phyloP scores from a whole-genome alignment of 2,888 invertebrate species.

The Allygus modestus region DNA sequence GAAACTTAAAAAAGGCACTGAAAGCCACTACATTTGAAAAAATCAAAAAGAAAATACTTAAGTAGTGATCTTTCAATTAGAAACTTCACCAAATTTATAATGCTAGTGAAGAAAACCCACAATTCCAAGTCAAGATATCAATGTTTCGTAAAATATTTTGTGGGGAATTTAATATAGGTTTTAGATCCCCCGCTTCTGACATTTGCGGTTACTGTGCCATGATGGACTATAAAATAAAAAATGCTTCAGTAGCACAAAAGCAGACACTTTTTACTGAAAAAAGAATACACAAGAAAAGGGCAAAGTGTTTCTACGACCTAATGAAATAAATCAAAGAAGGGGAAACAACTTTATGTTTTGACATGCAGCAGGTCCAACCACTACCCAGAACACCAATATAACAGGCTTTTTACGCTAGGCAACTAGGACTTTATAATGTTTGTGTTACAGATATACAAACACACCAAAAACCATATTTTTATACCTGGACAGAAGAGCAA shows the following conservation, averaged over 20 bases:
- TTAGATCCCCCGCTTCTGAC: slow-evolving; percentile 27
- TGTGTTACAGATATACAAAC: slow-evolving; percentile 8
- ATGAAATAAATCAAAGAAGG: background rate
- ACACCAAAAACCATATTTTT: background rate
- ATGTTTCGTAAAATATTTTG: slow-evolving; percentile 39
- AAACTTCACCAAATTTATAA: slow-evolving; percentile 25
- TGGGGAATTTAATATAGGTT: slow-evolving; percentile 30
- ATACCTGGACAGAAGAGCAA: slow-evolving; percentile 43
- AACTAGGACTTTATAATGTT: slow-evolving; percentile 11
- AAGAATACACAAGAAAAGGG: slow-evolving; percentile 10
- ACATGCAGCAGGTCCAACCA: slow-evolving; percentile 28
- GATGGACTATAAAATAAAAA: background rate
- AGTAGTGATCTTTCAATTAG: slow-evolving; percentile 16
- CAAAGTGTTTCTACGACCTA: background rate
- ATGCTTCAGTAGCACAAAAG: slow-evolving; percentile 21
- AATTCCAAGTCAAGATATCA: background rate
- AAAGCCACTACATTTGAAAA: slow-evolving; percentile 38
- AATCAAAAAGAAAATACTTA: slow-evolving; percentile 35
- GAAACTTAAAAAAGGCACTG: slow-evolving; percentile 6
- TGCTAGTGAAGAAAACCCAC: background rate
- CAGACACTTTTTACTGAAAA: slow-evolving; percentile 32
- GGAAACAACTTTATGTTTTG: slow-evolving; percentile 7
- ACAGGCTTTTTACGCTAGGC: slow-evolving; percentile 10
- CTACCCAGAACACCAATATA: slow-evolving; percentile 14
- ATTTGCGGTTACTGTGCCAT: slow-evolving; percentile 11